Percentiles rank a stretch among this genome's conserved stretches.
phyloP scores from a whole-genome alignment of 2,113 vertebrate species.

The Proterorhinus semilunaris region DNA sequence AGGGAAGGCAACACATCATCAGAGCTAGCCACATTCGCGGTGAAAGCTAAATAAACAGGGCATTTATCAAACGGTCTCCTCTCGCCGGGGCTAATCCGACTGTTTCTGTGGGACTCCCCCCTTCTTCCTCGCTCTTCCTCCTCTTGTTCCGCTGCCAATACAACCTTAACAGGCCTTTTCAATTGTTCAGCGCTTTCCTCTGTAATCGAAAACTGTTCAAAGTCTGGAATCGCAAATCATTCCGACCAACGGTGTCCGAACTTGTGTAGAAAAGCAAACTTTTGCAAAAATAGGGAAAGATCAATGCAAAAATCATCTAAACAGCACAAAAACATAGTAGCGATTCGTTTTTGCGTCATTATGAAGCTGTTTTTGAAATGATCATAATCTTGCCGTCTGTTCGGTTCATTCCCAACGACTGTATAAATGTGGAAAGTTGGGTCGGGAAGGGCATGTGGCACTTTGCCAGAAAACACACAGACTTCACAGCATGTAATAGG shows the following conservation, averaged over 20 bases:
- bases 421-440: too few relatives aligned
- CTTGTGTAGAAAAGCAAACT: background rate
- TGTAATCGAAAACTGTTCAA: constrained; percentile 74
- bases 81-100: constrained; percentile 52
- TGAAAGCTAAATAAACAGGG: constrained; percentile 57
- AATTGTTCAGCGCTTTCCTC: constrained; percentile 59
- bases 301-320: background rate
- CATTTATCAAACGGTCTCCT: constrained; percentile 52
- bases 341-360: too few relatives aligned
- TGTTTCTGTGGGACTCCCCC: constrained; percentile 52
- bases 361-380: too few relatives aligned
- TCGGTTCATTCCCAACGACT: too few relatives aligned
- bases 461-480: too few relatives aligned
- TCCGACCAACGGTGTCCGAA: background rate
- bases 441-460: too few relatives aligned
- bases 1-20: constrained; percentile 41
- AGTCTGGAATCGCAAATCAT: constrained; percentile 66
- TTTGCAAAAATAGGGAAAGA: background rate
- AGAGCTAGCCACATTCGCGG: constrained; percentile 40
- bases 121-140: constrained; percentile 36
- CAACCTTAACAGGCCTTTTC: constrained; percentile 49
- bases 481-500: too few relatives aligned
- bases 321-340: too few relatives aligned
- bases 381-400: too few relatives aligned
- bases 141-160: constrained; percentile 28